Evolutionary conservation across 1,140 invertebrate species (phyloP), one percentile per base, ranked within the genome.

Genomic region (Penaeus chinensis): DNA sequence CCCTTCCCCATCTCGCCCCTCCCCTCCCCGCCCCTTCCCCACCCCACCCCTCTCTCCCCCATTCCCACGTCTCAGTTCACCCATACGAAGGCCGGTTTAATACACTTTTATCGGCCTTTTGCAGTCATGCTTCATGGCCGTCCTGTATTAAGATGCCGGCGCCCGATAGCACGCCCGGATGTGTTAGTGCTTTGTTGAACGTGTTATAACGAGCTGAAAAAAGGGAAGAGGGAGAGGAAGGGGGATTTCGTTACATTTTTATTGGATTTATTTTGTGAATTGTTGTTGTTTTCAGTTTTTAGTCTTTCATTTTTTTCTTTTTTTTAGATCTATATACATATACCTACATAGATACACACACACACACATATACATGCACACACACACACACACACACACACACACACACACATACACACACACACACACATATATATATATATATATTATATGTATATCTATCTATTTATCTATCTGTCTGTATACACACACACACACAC

Each of bases 41-140:
- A 19, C 16, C 10, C 69, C 69, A 13, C n/a, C 37, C 37, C 69
- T n/a, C 37, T 71, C 24, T n/a, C 27, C 24, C 71, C 71, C 71
- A 27, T 19, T 24, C 16, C 71, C 42, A 19, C 27, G 27, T 74
- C 27, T 37, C 24, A 74, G 71, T 37, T 74, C 71, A 74, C 42
- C 71, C 71, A 37, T 74, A 37, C 71, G 27, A 19, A 18, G 71
- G 27, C 71, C 27, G 71, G 27, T 32, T 54, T 74, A 74, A 74
- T 74, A 74, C 71, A 74, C 27, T 37, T 32, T 74, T 74, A 74
- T 74, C 71, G 71, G 71, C 27, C n/a, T n/a, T 74, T 74, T 74
- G 71, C 71, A 74, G 71, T 74, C 71, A 74, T 74, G 71, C 71
- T 74, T 74, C 71, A 74, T 20, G 42, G 27, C 24, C 71, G 71